Evolutionary conservation across 2,888 invertebrate species (phyloP), one percentile per base, ranked within the genome.

Genomic region (Orthonychiurus folsomi): DNA sequence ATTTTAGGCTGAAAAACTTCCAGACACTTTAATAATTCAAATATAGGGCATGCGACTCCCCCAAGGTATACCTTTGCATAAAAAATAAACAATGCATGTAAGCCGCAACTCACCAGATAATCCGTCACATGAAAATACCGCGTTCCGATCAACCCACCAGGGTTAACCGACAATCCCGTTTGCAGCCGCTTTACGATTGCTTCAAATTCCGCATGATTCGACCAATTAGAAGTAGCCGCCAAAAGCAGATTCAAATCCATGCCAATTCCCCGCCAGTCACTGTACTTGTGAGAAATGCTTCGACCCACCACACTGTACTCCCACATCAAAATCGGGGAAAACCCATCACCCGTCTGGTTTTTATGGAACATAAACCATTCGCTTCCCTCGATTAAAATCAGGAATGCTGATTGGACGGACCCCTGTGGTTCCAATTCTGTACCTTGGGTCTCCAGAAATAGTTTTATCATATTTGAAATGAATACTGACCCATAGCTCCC

Each of bases 311-410:
- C 60, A 37, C 56, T 56, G 24, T 59, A 63, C 27, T 56, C 54
- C 63, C 63, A 63, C 1, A n/a, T 26, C 1, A 63, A 37, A 20
- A 52, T 27, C 1, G 52, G 62, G 1, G 9, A 24, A 9, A 21
- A 37, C 15, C 26, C 5, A 18, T 24, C 60, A 9, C 9, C 52
- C 20, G 21, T 23, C 20, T 53, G 54, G 18, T 24, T 37, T 27
- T 64, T 64, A 2, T n/a, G 20, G 55, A 61, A 64, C 2, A 61
- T 64, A n/a, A 64, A 47, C 61, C 61, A 64, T 24, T 64, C 64
- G n/a, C 54, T 48, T 9, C 61, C 64, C 2, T 54, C 50, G 20
- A 64, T 54, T n/a, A 64, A 18, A 0, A 54, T 59, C 3, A 58
- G 50, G n/a, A 57, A 61, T 0, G 58, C 61, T 1, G 37, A 5